A percentile compares a stretch with the other conserved stretches of the same genome.
phyloP scores from a whole-genome alignment of 2,888 invertebrate species.

The Chrysolina haemoptera region DNA sequence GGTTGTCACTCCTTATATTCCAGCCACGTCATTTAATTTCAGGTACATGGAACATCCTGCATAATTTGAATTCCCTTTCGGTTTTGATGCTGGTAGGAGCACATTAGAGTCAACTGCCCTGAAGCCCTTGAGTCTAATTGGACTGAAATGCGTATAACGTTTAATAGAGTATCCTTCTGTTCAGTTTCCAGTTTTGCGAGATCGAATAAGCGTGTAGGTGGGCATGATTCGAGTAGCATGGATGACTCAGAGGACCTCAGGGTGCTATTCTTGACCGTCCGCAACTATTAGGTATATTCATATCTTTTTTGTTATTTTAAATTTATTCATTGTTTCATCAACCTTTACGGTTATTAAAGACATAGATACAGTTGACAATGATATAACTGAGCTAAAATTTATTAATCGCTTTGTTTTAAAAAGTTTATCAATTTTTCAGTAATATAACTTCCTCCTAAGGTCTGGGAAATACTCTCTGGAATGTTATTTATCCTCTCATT shows the following conservation, averaged over 20 bases:
- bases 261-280: background rate
- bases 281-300: no score
- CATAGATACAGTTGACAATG: no score
- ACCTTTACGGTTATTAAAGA: no score
- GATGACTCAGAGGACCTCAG: background rate
- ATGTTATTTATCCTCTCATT: no score
- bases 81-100: background rate
- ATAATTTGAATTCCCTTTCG: background rate
- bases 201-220: conserved; percentile 24
- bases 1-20: no score
- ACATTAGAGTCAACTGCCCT: conserved; percentile 17
- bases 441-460: no score
- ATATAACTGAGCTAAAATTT: no score
- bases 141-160: conserved; percentile 37
- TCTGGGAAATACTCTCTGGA: no score
- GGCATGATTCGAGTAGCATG: background rate
- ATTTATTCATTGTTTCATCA: no score
- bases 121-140: conserved; percentile 31
- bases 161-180: conserved; percentile 43
- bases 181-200: conserved; percentile 34
- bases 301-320: no score
- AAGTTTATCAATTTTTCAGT: no score
- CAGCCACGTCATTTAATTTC: background rate
- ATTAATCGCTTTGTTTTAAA: no score
- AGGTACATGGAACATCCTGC: background rate